Percentiles rank a stretch among this genome's conserved stretches.
These are phyloP conservation scores for Entomobrya multifasciata DNA, from an alignment of 2,888 invertebrate genomes.

Conservation along the genomic window DNA sequence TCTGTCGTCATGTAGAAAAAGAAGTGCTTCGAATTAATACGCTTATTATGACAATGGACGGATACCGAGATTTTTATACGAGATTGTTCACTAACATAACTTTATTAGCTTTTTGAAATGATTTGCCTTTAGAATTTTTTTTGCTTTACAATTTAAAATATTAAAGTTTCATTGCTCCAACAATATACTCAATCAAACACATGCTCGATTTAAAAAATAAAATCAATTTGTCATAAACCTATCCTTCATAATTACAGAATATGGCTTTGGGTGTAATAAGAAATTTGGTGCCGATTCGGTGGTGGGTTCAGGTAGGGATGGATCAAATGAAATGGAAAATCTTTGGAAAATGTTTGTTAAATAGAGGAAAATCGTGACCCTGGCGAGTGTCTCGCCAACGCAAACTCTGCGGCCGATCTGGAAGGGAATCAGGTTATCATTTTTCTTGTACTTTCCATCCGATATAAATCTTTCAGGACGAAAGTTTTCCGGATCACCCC, in stretches of 20 bases:
- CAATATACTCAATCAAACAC: too few relatives aligned
- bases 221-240: constrained; percentile 3
- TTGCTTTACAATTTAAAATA: too few relatives aligned
- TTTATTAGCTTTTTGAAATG: too few relatives aligned
- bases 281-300: constrained; percentile 14
- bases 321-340: constrained; percentile 50
- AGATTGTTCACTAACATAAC: too few relatives aligned
- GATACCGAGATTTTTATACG: too few relatives aligned
- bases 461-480: constrained; percentile 71
- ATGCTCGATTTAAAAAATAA: too few relatives aligned
- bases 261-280: constrained; percentile 35
- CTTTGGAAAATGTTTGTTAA: constrained; percentile 66
- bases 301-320: constrained; percentile 30
- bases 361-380: constrained; percentile 69
- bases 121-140: too few relatives aligned
- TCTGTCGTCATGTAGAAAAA: too few relatives aligned
- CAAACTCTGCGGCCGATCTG: constrained; percentile 72
- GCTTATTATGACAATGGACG: too few relatives aligned
- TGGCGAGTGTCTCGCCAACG: constrained; percentile 70
- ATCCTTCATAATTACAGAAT: constrained; percentile 43
- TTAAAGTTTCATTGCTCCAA: too few relatives aligned
- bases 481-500: constrained; percentile 71
- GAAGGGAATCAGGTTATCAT: constrained; percentile 69
- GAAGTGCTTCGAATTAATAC: too few relatives aligned
- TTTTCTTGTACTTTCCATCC: constrained; percentile 68